Percentiles rank a stretch among this genome's conserved stretches.
phyloP scores from a whole-genome alignment of 2,797 vertebrate species.

The Lutjanus argentimaculatus region DNA sequence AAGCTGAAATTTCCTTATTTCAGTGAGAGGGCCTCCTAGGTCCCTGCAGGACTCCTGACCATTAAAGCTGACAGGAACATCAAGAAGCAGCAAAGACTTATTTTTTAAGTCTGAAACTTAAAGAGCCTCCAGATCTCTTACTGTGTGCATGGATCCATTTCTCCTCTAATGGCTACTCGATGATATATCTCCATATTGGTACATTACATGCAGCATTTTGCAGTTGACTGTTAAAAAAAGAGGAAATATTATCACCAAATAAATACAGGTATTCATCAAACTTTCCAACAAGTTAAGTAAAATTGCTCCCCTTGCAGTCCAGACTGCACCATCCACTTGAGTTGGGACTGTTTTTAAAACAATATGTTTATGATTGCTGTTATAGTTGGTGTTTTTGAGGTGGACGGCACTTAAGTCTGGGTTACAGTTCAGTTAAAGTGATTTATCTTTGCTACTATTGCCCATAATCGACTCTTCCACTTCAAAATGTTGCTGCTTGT shows the following conservation, averaged over 20 bases:
- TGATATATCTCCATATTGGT: background rate
- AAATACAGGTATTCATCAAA: background rate
- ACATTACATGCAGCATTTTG: background rate
- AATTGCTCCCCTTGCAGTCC: no score
- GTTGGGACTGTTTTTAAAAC: no score
- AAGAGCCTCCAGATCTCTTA: constrained; percentile 16
- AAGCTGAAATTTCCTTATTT: constrained; percentile 55
- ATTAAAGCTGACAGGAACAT: constrained; percentile 40
- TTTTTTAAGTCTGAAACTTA: constrained; percentile 22
- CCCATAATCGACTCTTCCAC: no score
- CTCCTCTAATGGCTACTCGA: background rate
- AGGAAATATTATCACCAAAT: background rate
- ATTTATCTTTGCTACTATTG: no score
- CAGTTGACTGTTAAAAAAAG: background rate
- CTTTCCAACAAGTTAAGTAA: background rate
- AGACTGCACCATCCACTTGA: no score
- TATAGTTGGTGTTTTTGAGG: no score
- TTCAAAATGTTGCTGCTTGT: no score
- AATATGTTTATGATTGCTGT: no score
- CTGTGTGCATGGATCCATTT: constrained; percentile 3
- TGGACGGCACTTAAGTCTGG: no score
- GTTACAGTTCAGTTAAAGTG: no score
- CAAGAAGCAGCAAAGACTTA: constrained; percentile 33
- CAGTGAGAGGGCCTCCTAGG: constrained; percentile 23
- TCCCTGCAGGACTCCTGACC: constrained; percentile 50